These are phyloP conservation scores for Pharmacophagus antenor DNA, from an alignment of 2,888 invertebrate species.

Conservation along the genomic window DNA sequence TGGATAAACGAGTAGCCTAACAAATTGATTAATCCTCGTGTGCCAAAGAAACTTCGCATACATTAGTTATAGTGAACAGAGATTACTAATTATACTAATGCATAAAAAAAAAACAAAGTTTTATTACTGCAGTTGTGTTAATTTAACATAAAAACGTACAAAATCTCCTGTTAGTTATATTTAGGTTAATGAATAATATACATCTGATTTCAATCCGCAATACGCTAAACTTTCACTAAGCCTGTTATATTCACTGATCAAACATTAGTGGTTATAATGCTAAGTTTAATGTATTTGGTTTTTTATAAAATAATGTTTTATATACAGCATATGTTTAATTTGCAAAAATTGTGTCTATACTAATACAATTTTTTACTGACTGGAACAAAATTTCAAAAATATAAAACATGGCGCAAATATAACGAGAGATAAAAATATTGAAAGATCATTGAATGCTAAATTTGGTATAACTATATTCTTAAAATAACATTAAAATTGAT, in stretches of 20 bases:
- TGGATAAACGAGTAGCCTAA: constrained; percentile 5
- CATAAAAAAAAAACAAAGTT: constrained; percentile 13
- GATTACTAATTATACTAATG: constrained; percentile 21
- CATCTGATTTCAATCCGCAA: neutral
- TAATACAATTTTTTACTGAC: no score
- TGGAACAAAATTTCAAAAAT: no score
- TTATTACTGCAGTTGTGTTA: constrained; percentile 9
- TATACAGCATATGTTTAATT: neutral
- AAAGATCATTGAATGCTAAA: no score
- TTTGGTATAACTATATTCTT: no score
- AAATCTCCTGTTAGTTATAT: neutral
- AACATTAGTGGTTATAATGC: neutral
- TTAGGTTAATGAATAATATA: constrained; percentile 1
- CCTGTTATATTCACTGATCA: neutral
- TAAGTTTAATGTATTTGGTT: neutral
- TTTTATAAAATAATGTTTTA: neutral
- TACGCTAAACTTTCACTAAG: neutral
- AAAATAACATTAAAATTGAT: no score
- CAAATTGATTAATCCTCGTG: constrained; percentile 27
- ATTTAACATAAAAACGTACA: neutral
- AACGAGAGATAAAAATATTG: no score
- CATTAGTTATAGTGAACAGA: constrained; percentile 20
- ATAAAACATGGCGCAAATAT: no score
- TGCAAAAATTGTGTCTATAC: neutral
- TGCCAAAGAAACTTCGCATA: constrained; percentile 23